Conservation (phyloP, 2,888 invertebrate species). For the Villa cingulata region DNA sequence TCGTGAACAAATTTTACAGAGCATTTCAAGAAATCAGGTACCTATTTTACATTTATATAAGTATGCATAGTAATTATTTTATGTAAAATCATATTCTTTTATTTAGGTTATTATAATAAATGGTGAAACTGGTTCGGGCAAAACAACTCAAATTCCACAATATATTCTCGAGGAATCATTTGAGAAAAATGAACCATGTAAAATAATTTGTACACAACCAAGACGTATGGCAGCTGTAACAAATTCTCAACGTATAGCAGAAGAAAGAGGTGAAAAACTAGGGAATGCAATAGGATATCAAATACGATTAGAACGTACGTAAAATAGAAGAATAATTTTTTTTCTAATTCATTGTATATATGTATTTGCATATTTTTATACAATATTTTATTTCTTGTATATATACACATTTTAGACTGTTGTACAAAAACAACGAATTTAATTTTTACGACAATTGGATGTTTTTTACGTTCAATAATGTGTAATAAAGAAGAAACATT, state of each 20-base stretch:
- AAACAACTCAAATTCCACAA: slow-evolving; percentile 93
- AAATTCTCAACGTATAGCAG: slow-evolving; percentile 69
- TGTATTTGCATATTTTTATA: not conserved
- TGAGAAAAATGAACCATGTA: slow-evolving; percentile 47
- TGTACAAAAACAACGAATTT: slow-evolving; percentile 23
- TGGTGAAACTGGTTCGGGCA: slow-evolving; percentile 85
- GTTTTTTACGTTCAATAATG: slow-evolving; percentile 66
- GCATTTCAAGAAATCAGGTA: not conserved
- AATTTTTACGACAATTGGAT: slow-evolving; percentile 31
- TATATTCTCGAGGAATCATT: slow-evolving; percentile 68
- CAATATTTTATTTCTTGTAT: not conserved
- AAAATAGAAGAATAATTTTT: no score
- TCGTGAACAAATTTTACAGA: not conserved
- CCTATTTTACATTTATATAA: no score
- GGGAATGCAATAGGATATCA: slow-evolving; percentile 74
- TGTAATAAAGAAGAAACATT: slow-evolving; percentile 42
- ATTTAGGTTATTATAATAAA: slow-evolving; percentile 54
- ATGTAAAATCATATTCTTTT: not conserved
- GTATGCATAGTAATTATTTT: no score
- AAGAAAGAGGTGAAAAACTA: slow-evolving; percentile 54
- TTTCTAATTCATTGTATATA: no score
- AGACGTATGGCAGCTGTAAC: slow-evolving; percentile 80
- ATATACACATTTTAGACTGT: slow-evolving; percentile 19
- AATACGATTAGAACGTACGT: slow-evolving; percentile 66
- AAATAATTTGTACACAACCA: slow-evolving; percentile 89